phyloP scores from a whole-genome alignment of 2,888 invertebrate species.

The Cordylochernes scorpioides region DNA sequence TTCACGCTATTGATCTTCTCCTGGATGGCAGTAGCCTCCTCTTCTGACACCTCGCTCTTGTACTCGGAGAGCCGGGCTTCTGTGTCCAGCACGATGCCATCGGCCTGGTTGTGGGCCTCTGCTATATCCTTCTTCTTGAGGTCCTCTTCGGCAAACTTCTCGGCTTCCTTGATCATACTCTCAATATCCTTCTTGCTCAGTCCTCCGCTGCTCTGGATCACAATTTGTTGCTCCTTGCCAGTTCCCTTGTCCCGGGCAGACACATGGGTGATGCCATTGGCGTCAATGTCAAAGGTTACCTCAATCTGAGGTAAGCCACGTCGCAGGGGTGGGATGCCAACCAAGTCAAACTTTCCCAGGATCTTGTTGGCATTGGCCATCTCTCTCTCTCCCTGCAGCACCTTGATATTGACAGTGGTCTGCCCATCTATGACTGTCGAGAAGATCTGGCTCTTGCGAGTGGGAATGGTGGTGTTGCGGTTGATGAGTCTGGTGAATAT shows the following conservation, averaged over 20 bases:
- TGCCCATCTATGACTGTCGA: slow-evolving; percentile 98
- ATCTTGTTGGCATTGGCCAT: slow-evolving; percentile 92
- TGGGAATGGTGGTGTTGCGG: slow-evolving; percentile 93
- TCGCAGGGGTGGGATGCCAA: slow-evolving; percentile 80
- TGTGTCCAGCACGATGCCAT: slow-evolving; percentile 87
- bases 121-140: slow-evolving; percentile 68
- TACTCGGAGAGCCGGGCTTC: slow-evolving; percentile 96
- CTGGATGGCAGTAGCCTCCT: slow-evolving; percentile 75
- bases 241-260: slow-evolving; percentile 95
- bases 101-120: slow-evolving; percentile 85
- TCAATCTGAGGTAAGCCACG: slow-evolving; percentile 86
- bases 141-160: slow-evolving; percentile 78
- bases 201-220: slow-evolving; percentile 95
- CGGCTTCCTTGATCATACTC: slow-evolving; percentile 96
- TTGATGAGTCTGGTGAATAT: slow-evolving; percentile 78
- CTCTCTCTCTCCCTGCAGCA: slow-evolving; percentile 93
- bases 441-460: slow-evolving; percentile 95
- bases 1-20: no score
- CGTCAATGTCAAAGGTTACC: slow-evolving; percentile 96
- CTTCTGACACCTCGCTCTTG: slow-evolving; percentile 77
- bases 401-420: slow-evolving; percentile 97
- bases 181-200: slow-evolving; percentile 97
- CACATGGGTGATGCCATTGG: slow-evolving; percentile 96
- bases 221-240: slow-evolving; percentile 96
- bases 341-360: slow-evolving; percentile 68